A percentile compares a stretch with the other conserved stretches of the same genome.
phyloP scores from a whole-genome alignment of 2,113 vertebrate species.

The Echinops telfairi region DNA sequence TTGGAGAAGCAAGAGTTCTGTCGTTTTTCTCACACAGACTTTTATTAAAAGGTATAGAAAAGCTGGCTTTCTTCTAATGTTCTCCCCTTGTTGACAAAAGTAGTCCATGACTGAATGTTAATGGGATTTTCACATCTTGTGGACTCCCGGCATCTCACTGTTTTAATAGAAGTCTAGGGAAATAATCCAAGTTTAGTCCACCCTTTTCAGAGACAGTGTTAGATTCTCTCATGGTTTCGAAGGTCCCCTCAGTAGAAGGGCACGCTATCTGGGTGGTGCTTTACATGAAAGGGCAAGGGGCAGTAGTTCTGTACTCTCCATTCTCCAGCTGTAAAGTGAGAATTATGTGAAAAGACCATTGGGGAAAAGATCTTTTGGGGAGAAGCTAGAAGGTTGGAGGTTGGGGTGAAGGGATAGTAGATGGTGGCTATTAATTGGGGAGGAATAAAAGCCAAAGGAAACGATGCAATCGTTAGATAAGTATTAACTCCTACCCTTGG shows the following conservation, averaged over 20 bases:
- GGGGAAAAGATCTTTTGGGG: background rate
- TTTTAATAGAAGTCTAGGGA: constrained; percentile 18
- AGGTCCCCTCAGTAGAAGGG: background rate
- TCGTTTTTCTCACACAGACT: constrained; percentile 76
- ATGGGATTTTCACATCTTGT: constrained; percentile 45
- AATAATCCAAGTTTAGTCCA: background rate
- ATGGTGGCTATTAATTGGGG: too few relatives aligned
- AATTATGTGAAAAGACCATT: background rate
- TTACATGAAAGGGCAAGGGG: background rate
- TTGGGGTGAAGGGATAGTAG: too few relatives aligned
- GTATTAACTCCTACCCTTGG: too few relatives aligned
- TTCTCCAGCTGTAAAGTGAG: background rate
- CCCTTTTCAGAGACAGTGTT: background rate
- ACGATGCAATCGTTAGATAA: too few relatives aligned
- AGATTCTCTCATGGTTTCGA: background rate
- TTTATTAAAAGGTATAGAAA: constrained; percentile 76
- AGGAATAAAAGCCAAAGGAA: too few relatives aligned
- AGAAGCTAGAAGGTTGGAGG: too few relatives aligned
- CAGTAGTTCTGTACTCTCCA: background rate
- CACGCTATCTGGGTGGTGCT: background rate
- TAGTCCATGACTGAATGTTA: constrained; percentile 61
- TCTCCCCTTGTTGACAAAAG: constrained; percentile 69
- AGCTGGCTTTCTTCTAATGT: constrained; percentile 67
- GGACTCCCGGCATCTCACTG: background rate
- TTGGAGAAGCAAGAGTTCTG: constrained; percentile 81